Evolutionary conservation across 2,888 invertebrate genomes (phyloP), one percentile per base, ranked within the genome.

Genomic region (Archips xylosteana): DNA sequence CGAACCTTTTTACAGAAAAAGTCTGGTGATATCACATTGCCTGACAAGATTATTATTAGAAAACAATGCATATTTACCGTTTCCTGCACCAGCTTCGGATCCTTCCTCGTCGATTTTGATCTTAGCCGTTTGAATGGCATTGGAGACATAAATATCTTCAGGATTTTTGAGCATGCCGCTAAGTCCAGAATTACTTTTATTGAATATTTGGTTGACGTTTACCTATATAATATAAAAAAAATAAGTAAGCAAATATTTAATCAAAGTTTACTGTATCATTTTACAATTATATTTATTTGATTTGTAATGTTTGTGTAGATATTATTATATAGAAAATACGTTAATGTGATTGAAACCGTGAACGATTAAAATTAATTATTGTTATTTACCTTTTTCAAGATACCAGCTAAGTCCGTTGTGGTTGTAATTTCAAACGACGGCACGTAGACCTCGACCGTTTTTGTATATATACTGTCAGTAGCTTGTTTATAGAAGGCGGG

Each of bases 31-130:
- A 23, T 23, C 23, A 23, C 23, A 23, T 23, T 23, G 36, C 3
- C 36, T 5, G 36, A 36, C 3, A 36, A 36, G 2, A 36, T 36
- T 36, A 2, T 36, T 45, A n/a, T 47, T 64, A 74, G 59, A 65
- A 23, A 15, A 45, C 34, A 68, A 63, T 62, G 70, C 23, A 70
- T 74, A 77, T 79, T 72, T 83, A 92, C 91, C 87, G 75, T 84
- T 91, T 32, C 85, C 89, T 13, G 84, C 90, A 2, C 89, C 86
- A 15, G 91, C 92, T 81, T 87, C 85, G 2, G 91, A 83, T 12
- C 91, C 92, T 0, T 47, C 62, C 83, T 92, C 92, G 73, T 87
- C 78, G 2, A 86, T 75, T 69, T 75, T 75, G 1, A 90, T 75
- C 51, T 60, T 79, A 57, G 84, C 83, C 79, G 89, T 87, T 63